These are phyloP conservation scores for Eilema griseolum DNA, from an alignment of 2,888 invertebrate genomes.

Conservation along the genomic window DNA sequence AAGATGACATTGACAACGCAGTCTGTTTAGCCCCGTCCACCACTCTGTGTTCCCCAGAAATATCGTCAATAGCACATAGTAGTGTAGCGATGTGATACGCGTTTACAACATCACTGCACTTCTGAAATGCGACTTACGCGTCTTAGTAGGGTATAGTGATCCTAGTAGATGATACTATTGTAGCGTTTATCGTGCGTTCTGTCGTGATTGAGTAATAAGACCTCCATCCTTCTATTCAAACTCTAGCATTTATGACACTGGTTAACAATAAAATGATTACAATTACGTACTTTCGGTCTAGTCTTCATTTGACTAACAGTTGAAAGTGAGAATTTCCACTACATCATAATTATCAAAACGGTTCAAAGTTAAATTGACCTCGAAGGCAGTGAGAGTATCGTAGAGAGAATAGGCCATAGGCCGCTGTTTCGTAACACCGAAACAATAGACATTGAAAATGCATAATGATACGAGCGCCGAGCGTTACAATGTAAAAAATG, in stretches of 20 bases:
- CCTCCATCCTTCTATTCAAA: too few relatives aligned
- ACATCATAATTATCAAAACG: not conserved
- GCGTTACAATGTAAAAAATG: slow-evolving; percentile 28
- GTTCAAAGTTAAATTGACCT: not conserved
- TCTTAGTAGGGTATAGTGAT: too few relatives aligned
- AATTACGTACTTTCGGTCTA: not conserved
- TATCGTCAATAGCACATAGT: not conserved
- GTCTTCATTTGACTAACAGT: not conserved
- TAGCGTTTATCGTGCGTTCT: too few relatives aligned
- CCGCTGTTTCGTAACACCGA: slow-evolving; percentile 20
- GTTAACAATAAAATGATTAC: not conserved
- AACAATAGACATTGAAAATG: slow-evolving; percentile 45
- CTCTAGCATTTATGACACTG: too few relatives aligned
- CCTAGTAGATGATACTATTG: too few relatives aligned
- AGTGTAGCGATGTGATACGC: not conserved
- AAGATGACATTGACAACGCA: not conserved
- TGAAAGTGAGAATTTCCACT: not conserved
- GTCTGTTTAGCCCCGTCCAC: not conserved
- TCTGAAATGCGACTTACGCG: too few relatives aligned
- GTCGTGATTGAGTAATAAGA: too few relatives aligned
- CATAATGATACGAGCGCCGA: slow-evolving; percentile 27
- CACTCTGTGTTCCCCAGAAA: not conserved
- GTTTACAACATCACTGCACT: too few relatives aligned
- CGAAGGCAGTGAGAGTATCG: slow-evolving; percentile 28
- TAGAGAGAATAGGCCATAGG: slow-evolving; percentile 18